Evolutionary conservation across 2,113 vertebrate species (phyloP).

Genomic region (Etheostoma cragini): DNA sequence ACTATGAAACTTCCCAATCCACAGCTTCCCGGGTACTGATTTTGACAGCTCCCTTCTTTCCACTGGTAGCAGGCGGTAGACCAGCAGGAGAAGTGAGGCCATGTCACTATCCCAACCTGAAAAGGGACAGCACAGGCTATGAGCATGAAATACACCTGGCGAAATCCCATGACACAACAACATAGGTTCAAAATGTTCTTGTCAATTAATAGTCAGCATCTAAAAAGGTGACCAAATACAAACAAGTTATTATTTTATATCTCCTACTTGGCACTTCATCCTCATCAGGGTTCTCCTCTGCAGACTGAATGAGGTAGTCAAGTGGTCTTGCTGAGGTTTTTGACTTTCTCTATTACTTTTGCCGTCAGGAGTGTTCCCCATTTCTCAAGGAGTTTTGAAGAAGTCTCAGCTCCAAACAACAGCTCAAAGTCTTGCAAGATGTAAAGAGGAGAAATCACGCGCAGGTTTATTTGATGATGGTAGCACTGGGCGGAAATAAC

Average conservation of each 20-base stretch:
- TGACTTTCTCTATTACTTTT: constrained; percentile 6
- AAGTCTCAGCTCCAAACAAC: constrained; percentile 7
- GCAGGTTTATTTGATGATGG: neutral
- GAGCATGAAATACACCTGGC: neutral
- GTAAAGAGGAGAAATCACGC: too few species aligned
- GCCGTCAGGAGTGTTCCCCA: constrained; percentile 5
- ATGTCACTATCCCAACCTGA: constrained; percentile 33
- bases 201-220: neutral
- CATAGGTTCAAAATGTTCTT: neutral
- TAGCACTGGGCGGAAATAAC: too few species aligned
- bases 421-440: too few species aligned
- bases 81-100: constrained; percentile 12
- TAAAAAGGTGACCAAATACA: neutral
- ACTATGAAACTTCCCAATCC: constrained; percentile 14
- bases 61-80: constrained; percentile 22
- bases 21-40: constrained; percentile 23
- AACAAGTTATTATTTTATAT: neutral
- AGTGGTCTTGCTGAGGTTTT: neutral
- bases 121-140: neutral
- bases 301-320: neutral
- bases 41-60: constrained; percentile 13
- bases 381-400: constrained; percentile 8
- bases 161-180: too few species aligned
- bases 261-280: neutral
- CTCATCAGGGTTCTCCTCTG: neutral